A percentile compares a stretch with the other conserved stretches of the same genome.
Conservation (phyloP, 2,113 vertebrate genomes). For the Triplophysa siluroides region DNA sequence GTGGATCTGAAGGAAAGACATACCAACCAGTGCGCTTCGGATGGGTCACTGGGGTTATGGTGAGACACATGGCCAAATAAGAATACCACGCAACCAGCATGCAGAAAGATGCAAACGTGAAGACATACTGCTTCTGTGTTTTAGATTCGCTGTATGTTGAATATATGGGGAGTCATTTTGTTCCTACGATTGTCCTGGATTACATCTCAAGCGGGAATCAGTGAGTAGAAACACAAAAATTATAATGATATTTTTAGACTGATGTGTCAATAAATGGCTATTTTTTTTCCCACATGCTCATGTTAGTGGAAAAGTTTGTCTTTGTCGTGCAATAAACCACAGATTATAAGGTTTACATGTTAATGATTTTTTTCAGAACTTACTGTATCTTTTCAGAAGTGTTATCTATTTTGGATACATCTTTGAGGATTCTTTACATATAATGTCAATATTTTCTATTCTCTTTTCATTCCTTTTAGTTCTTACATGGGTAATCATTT, state of each 20-base stretch:
- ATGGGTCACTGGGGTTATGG: slow-evolving; percentile 74
- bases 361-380: too few relatives aligned
- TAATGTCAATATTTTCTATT: background rate
- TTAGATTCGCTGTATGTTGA: slow-evolving; percentile 76
- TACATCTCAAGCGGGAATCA: slow-evolving; percentile 72
- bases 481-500: slow-evolving; percentile 74
- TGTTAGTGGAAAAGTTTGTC: background rate
- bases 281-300: background rate
- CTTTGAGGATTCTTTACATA: background rate
- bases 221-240: slow-evolving; percentile 56
- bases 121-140: background rate
- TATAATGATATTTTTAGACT: background rate
- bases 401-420: background rate
- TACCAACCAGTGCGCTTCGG: slow-evolving; percentile 65
- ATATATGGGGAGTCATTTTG: slow-evolving; percentile 76
- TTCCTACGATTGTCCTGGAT: slow-evolving; percentile 75
- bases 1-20: background rate
- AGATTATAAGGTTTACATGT: too few relatives aligned
- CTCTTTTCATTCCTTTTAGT: slow-evolving; percentile 57
- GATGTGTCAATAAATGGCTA: background rate
- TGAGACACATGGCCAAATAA: slow-evolving; percentile 42
- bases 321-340: background rate
- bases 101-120: background rate
- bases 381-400: too few relatives aligned
- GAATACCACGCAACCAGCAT: background rate